Percentiles rank a stretch among this genome's conserved stretches.
Conservation (phyloP, 2,797 vertebrate species). For the Thaleichthys pacificus region DNA sequence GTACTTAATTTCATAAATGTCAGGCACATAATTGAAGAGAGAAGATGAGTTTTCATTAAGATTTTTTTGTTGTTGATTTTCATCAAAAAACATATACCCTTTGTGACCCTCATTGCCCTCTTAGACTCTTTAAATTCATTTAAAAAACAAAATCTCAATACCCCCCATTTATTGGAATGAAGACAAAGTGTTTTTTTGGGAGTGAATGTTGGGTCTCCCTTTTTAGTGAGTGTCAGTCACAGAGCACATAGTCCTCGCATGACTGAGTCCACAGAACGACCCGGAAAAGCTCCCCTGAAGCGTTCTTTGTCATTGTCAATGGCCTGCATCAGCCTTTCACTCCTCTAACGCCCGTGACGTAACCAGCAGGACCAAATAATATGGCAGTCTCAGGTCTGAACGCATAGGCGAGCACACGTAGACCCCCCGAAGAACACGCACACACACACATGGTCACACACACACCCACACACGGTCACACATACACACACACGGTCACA, state of each 20-base stretch:
- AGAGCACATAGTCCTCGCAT: constrained; percentile 1
- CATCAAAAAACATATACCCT: background rate
- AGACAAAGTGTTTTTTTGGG: background rate
- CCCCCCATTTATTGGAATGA: background rate
- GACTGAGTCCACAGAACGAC: background rate
- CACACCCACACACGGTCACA: no score
- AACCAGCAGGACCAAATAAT: constrained; percentile 13
- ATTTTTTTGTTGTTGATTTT: no score
- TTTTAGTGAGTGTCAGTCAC: constrained; percentile 2
- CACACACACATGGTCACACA: background rate
- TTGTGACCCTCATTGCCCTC: background rate
- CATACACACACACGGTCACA: background rate
- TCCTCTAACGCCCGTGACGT: constrained; percentile 17
- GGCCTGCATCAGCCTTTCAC: constrained; percentile 16
- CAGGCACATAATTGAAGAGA: background rate
- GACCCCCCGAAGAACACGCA: background rate
- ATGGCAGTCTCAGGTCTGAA: no score
- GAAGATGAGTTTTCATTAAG: no score
- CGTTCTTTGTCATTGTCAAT: constrained; percentile 9
- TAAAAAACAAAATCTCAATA: no score
- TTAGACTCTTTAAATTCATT: background rate
- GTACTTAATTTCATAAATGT: background rate
- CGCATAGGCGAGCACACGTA: background rate
- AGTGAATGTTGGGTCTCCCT: background rate
- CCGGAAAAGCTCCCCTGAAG: constrained; percentile 16